These are phyloP conservation scores for Mesorhabditis belari DNA, from an alignment of 2,888 invertebrate species.

Conservation along the genomic window DNA sequence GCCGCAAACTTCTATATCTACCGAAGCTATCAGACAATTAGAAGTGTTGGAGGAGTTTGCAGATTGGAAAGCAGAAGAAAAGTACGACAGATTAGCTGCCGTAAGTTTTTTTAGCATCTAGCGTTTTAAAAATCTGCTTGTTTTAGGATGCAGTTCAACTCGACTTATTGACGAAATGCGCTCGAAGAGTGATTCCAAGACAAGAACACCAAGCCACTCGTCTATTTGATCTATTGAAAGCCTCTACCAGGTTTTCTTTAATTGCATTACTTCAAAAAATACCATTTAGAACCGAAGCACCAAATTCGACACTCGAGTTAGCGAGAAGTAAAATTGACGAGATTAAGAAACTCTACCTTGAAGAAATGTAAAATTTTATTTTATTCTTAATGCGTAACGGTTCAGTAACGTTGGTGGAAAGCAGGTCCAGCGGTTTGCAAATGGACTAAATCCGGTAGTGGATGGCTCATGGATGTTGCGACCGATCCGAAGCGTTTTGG, in stretches of 20 bases:
- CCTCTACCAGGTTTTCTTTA: neutral
- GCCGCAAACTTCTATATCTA: neutral
- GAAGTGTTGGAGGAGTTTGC: conserved; percentile 43
- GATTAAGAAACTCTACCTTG: conserved; percentile 42
- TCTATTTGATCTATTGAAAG: conserved; percentile 39
- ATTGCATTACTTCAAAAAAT: neutral
- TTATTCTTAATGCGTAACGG: no score
- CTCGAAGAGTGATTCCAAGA: conserved; percentile 26
- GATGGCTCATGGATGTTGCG: conserved; percentile 44
- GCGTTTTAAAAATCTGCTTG: neutral
- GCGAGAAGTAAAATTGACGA: conserved; percentile 35
- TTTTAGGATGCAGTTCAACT: conserved; percentile 46
- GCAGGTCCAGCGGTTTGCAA: conserved; percentile 25
- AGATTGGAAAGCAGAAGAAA: conserved; percentile 28
- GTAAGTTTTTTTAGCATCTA: conserved; percentile 13
- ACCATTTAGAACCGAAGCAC: neutral
- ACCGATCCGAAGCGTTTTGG: conserved; percentile 36
- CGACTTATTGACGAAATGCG: conserved; percentile 41
- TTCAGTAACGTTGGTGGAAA: neutral
- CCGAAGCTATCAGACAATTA: conserved; percentile 28
- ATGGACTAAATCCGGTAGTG: conserved; percentile 37
- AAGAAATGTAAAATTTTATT: conserved; percentile 30
- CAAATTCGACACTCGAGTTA: conserved; percentile 9
- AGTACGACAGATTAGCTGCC: conserved; percentile 41
- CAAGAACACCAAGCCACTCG: conserved; percentile 38